Evolutionary conservation across 1,140 invertebrate species (phyloP).

Genomic region (Agraylea sexmaculata): DNA sequence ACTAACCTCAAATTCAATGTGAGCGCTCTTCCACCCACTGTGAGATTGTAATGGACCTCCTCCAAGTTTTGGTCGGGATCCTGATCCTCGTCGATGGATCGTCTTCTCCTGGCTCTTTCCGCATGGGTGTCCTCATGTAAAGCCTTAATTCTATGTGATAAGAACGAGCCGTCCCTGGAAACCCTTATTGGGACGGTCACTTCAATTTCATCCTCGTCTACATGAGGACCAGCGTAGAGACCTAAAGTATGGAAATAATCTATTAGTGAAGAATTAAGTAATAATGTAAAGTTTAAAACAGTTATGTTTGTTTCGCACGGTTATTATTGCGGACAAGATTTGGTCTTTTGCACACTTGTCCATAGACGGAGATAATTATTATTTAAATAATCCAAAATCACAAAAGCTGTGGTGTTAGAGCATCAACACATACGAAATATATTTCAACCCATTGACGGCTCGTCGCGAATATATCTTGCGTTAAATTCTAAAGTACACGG

Average conservation of each 20-base stretch:
- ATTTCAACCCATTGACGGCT: no score
- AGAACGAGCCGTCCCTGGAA: constrained; percentile 14
- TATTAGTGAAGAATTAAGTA: not conserved
- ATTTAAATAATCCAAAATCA: no score
- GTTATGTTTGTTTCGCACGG: no score
- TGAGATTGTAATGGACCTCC: constrained; percentile 19
- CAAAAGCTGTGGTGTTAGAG: no score
- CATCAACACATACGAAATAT: no score
- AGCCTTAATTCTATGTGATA: constrained; percentile 16
- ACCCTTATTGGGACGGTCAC: constrained; percentile 18
- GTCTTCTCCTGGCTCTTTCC: constrained; percentile 2
- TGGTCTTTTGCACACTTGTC: no score
- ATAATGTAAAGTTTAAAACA: not conserved
- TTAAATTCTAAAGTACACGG: no score
- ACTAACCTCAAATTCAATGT: constrained; percentile 17
- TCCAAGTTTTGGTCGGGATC: constrained; percentile 2
- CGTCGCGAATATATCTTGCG: no score
- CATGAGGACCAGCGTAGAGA: constrained; percentile 13
- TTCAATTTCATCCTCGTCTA: constrained; percentile 13
- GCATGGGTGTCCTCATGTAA: constrained; percentile 8
- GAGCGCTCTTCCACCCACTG: constrained; percentile 15
- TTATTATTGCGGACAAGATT: no score
- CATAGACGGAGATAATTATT: no score
- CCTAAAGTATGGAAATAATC: constrained; percentile 7
- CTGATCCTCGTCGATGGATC: constrained; percentile 6